Percentiles rank a stretch among this genome's conserved stretches.
Conservation (phyloP, 2,888 invertebrate species). For the Invenusta paracnida region DNA sequence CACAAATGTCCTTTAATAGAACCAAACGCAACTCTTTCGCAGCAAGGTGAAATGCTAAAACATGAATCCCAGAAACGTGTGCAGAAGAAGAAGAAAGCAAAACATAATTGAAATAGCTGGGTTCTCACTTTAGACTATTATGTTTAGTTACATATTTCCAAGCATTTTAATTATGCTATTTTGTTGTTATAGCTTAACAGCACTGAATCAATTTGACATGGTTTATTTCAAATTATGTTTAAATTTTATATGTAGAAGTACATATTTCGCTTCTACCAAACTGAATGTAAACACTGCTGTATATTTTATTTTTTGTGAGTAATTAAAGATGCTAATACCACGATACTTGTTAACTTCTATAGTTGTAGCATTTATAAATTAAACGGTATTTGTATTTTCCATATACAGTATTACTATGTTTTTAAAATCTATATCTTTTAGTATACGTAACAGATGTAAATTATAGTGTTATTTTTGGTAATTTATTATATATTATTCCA, state of each 20-base stretch:
- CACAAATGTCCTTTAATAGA: too few species aligned
- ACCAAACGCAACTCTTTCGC: too few species aligned
- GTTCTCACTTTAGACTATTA: too few species aligned
- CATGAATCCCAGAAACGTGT: too few species aligned
- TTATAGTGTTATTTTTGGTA: background rate
- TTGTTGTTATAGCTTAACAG: background rate
- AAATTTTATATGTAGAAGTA: background rate
- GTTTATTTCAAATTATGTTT: background rate
- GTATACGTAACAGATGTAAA: background rate
- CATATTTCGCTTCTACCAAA: background rate
- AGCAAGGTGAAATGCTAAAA: too few species aligned
- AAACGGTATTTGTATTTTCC: background rate
- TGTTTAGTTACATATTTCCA: background rate
- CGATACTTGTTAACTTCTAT: background rate
- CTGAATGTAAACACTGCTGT: background rate
- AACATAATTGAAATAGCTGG: too few species aligned
- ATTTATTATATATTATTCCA: background rate
- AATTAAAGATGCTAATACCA: background rate
- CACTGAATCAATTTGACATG: background rate
- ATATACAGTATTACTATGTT: background rate
- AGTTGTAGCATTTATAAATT: background rate
- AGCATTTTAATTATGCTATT: background rate
- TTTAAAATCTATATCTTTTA: background rate
- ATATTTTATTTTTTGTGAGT: background rate
- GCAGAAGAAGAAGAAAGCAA: too few species aligned